Evolutionary conservation across 2,888 invertebrate genomes (phyloP).

Genomic region (Calameuta idolon): DNA sequence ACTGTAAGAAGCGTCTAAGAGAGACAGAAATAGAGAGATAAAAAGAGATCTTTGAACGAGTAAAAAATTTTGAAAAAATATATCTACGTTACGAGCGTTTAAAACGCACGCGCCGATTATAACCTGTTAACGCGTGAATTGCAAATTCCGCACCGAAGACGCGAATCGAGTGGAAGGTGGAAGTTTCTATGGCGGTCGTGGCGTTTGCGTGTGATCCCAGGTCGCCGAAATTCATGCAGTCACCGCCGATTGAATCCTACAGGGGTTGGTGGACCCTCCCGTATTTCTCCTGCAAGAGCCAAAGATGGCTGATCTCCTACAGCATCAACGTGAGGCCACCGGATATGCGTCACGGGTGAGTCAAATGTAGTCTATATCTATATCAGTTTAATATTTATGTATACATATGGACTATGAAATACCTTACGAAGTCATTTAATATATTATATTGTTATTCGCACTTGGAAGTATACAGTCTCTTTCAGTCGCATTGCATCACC

Average conservation of each 20-base stretch:
- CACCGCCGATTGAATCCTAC: slow-evolving; percentile 73
- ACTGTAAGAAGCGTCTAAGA: slow-evolving; percentile 20
- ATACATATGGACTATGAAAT: no score
- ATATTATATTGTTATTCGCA: no score
- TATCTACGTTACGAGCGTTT: background rate
- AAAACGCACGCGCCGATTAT: background rate
- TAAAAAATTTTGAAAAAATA: background rate
- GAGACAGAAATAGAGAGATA: background rate
- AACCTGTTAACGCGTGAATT: background rate
- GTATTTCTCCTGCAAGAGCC: slow-evolving; percentile 84
- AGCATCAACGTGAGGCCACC: slow-evolving; percentile 70
- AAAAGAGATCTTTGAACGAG: background rate
- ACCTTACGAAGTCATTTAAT: no score
- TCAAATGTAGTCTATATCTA: background rate
- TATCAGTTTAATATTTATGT: no score
- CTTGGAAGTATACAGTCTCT: no score
- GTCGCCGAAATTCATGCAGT: slow-evolving; percentile 78
- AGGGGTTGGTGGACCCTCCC: slow-evolving; percentile 91
- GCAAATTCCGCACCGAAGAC: background rate
- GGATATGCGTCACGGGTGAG: slow-evolving; percentile 52
- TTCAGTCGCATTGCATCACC: no score
- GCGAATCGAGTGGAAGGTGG: slow-evolving; percentile 28
- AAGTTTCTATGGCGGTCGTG: slow-evolving; percentile 53
- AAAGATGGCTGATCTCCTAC: slow-evolving; percentile 88
- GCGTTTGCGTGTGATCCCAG: slow-evolving; percentile 54